A percentile compares a stretch with the other conserved stretches of the same genome.
These are phyloP conservation scores for Trogon surrucura DNA, from an alignment of 2,113 vertebrate genomes.

Conservation along the genomic window DNA sequence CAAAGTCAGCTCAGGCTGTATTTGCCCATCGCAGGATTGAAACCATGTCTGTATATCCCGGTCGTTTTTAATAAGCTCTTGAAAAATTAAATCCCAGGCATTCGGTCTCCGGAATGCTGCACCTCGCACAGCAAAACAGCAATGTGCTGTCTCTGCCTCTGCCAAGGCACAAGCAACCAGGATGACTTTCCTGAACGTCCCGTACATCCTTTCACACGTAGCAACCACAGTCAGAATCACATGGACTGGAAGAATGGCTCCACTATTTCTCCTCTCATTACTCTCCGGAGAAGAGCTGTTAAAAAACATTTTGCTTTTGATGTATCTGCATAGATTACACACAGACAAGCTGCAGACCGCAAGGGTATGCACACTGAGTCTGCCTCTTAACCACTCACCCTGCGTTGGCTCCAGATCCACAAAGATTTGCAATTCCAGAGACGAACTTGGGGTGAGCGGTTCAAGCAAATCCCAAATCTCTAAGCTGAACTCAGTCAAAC, in stretches of 20 bases:
- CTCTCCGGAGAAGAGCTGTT: not conserved
- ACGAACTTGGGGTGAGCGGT: not conserved
- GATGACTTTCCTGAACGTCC: not conserved
- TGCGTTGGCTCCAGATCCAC: not conserved
- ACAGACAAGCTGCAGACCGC: not conserved
- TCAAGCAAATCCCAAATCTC: conserved; percentile 37
- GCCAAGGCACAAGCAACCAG: not conserved
- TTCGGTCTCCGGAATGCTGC: not conserved
- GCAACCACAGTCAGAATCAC: not conserved
- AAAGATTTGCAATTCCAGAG: not conserved
- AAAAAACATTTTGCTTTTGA: conserved; percentile 18
- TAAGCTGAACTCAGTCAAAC: not conserved
- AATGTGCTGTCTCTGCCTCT: not conserved
- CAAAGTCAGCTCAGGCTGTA: not conserved
- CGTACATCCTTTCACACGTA: not conserved
- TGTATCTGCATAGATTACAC: not conserved
- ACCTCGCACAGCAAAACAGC: not conserved
- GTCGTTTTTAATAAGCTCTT: not conserved
- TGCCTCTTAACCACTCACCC: not conserved
- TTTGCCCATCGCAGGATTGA: not conserved
- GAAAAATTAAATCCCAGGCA: not conserved
- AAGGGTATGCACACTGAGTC: not conserved
- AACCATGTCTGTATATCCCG: not conserved
- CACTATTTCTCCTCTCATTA: not conserved
- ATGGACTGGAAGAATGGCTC: not conserved